phyloP scores from a whole-genome alignment of 2,888 invertebrate genomes.

The Nemotelus nigrinus region DNA sequence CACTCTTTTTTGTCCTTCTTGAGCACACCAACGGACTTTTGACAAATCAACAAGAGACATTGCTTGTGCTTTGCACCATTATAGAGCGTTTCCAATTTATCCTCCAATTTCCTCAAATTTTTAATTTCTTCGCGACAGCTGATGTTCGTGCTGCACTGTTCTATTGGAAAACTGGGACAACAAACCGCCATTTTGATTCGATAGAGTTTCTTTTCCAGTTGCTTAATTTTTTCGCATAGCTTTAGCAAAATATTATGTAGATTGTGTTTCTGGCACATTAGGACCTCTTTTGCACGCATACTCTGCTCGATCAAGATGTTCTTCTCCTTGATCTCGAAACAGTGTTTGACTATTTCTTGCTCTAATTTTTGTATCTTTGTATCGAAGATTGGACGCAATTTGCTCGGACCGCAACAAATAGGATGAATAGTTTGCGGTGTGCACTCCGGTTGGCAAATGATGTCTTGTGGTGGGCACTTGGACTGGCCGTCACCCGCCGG shows the following conservation, averaged over 20 bases:
- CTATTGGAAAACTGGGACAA: conserved; percentile 1
- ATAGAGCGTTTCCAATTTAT: conserved; percentile 16
- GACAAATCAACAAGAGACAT: conserved; percentile 12
- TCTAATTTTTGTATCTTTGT: conserved; percentile 11
- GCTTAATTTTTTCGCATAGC: conserved; percentile 27
- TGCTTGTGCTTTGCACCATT: conserved; percentile 16
- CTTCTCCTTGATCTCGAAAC: conserved; percentile 30
- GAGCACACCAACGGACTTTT: not conserved
- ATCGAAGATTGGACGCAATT: conserved; percentile 19
- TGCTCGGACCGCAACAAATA: conserved; percentile 22
- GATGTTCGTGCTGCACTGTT: not conserved
- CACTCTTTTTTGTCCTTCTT: conserved; percentile 15
- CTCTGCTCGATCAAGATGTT: conserved; percentile 25
- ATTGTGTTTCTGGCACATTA: conserved; percentile 9
- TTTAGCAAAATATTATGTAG: conserved; percentile 15
- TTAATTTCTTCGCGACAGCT: not conserved
- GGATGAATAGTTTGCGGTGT: not conserved
- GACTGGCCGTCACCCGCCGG: not conserved
- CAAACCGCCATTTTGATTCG: conserved; percentile 23
- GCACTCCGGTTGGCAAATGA: not conserved
- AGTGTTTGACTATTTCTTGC: conserved; percentile 10
- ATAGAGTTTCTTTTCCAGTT: conserved; percentile 18
- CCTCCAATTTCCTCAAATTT: conserved; percentile 9
- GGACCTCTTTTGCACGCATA: conserved; percentile 1
- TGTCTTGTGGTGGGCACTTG: not conserved